These are phyloP conservation scores for Scleropages formosus DNA, from an alignment of 2,797 vertebrate species.

Conservation along the genomic window DNA sequence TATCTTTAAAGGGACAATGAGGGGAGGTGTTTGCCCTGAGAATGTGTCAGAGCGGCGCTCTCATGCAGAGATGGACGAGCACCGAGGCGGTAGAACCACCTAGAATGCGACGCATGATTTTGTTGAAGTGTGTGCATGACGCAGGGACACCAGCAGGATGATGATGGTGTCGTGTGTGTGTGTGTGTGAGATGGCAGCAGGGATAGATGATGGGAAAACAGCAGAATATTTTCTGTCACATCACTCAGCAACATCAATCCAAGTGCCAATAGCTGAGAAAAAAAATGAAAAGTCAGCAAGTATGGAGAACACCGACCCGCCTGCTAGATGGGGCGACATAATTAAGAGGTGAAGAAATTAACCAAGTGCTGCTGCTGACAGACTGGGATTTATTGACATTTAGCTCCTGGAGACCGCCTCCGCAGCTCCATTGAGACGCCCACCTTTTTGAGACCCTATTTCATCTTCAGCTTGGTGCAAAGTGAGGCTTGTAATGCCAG, in stretches of 20 bases:
- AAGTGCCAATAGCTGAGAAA: neutral
- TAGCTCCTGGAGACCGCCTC: constrained; percentile 20
- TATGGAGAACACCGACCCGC: constrained; percentile 6
- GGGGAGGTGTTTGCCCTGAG: neutral
- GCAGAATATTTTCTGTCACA: neutral
- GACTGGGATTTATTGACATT: constrained; percentile 37
- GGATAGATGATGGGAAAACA: constrained; percentile 1
- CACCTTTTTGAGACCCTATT: neutral
- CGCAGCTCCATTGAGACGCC: neutral
- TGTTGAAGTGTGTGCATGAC: neutral
- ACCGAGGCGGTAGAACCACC: neutral
- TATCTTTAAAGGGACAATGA: neutral
- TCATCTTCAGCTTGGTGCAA: neutral
- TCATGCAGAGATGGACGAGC: neutral
- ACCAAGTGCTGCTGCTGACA: neutral
- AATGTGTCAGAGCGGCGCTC: neutral
- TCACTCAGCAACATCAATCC: constrained; percentile 8
- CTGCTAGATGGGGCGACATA: constrained; percentile 26
- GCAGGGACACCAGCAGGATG: neutral
- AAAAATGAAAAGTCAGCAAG: constrained; percentile 18
- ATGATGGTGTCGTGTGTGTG: constrained; percentile 14
- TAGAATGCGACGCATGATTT: neutral
- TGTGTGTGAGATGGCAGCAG: constrained; percentile 20
- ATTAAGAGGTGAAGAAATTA: constrained; percentile 26
- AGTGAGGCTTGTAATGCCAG: too few relatives aligned